Percentiles rank a stretch among this genome's conserved stretches.
phyloP scores from a whole-genome alignment of 2,113 vertebrate species.

The Furnarius figulus region DNA sequence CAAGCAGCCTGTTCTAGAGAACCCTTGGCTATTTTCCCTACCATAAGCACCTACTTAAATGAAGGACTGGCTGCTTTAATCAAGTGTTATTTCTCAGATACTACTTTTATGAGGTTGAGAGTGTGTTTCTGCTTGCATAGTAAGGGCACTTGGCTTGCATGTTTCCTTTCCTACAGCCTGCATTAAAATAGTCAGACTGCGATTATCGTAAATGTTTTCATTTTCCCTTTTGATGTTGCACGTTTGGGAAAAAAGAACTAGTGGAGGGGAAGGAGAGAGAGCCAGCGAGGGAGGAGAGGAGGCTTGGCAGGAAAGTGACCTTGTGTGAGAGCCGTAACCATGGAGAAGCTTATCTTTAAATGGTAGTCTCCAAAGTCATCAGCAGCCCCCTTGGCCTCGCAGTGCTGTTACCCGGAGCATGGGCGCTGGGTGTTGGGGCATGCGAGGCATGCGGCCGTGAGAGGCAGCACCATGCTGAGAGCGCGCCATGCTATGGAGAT shows the following conservation, averaged over 20 bases:
- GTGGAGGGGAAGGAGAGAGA: background rate
- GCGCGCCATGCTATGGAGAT: background rate
- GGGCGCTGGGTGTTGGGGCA: background rate
- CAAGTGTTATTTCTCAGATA: slow-evolving; percentile 54
- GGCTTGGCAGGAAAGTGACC: slow-evolving; percentile 30
- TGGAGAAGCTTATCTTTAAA: slow-evolving; percentile 59
- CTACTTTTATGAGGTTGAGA: slow-evolving; percentile 44
- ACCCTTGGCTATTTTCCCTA: slow-evolving; percentile 36
- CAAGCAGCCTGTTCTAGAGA: background rate
- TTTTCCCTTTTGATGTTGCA: slow-evolving; percentile 67
- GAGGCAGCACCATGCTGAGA: background rate
- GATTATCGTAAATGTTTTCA: slow-evolving; percentile 60
- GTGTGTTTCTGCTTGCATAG: slow-evolving; percentile 39
- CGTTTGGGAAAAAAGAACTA: background rate
- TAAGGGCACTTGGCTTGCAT: slow-evolving; percentile 53
- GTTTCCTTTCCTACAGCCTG: slow-evolving; percentile 40
- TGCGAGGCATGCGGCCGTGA: background rate
- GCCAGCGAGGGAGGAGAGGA: background rate
- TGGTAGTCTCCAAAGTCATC: slow-evolving; percentile 24
- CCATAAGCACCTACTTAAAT: slow-evolving; percentile 55
- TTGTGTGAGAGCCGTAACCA: slow-evolving; percentile 42
- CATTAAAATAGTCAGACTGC: slow-evolving; percentile 57
- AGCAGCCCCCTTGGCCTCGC: background rate
- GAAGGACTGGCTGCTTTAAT: slow-evolving; percentile 52
- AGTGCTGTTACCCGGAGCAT: background rate